Evolutionary conservation across 1,140 invertebrate species (phyloP).

Genomic region (Sarcophaga bullata): DNA sequence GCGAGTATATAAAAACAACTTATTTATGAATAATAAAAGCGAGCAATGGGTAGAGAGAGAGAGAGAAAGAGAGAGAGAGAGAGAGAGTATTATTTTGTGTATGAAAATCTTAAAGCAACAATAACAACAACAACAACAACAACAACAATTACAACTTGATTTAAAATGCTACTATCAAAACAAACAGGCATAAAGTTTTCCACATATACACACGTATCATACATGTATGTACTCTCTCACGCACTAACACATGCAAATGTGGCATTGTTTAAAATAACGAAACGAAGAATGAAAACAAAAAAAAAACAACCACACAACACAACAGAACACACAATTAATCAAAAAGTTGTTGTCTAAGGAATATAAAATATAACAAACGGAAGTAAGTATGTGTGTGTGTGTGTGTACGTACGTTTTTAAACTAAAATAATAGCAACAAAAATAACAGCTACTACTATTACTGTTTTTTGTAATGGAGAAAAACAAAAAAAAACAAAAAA

Average conservation of each 20-base stretch:
- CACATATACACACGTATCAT: not conserved
- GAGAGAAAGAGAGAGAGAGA: not conserved
- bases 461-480: not conserved
- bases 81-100: not conserved
- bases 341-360: slow-evolving; percentile 26
- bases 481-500: too few species aligned
- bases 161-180: slow-evolving; percentile 3
- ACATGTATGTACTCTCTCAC: too few species aligned
- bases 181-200: not conserved
- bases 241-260: too few species aligned
- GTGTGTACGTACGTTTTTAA: too few species aligned
- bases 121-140: not conserved
- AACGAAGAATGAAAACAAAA: not conserved
- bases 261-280: not conserved
- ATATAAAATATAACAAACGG: slow-evolving; percentile 14
- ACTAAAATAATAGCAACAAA: not conserved
- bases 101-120: not conserved
- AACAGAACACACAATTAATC: slow-evolving; percentile 8
- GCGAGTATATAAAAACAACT: not conserved
- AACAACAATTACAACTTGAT: not conserved
- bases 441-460: not conserved
- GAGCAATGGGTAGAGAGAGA: not conserved
- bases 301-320: not conserved
- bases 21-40: not conserved
- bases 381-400: not conserved